Base-by-base conservation (phyloP, 2,113 vertebrate species). In the Loxodonta africana region DNA sequence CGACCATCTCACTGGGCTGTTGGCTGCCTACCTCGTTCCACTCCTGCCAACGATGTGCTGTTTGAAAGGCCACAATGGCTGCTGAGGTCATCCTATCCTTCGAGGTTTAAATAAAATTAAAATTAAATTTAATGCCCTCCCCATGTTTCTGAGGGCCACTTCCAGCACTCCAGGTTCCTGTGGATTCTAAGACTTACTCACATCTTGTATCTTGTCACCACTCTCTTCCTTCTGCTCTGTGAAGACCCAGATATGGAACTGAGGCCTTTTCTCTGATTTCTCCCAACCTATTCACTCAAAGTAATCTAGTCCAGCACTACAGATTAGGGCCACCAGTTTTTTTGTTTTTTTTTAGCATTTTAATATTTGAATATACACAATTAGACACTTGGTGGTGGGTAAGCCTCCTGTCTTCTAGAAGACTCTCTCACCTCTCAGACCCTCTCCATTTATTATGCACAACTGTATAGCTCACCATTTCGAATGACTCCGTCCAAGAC, bases 41-140 rank as follows among this genome's bases (percentile, higher is more conserved):
- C 1, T 8, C 65, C 28, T 62, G 63, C 37, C 53, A 85, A 4
- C 62, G 51, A 88, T 23, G 26, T 51, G 30, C 51, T 86, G 25
- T n/a, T 69, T 48, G 14, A 91, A 95, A 80, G 21, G 71, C 57
- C 81, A 84, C 57, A 81, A 82, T 88, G 60, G 53, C 37, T 91
- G 33, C 12, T 48, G 23, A 76, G 28, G 44, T 60, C 51, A 65
- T 63, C 51, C 11, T 77, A 51, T 41, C 44, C 88, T 90, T 95
- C 41, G 12, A 87, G 33, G 8, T 71, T 63, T 94, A 91, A 17
- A 18, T 60, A 90, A 92, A 96, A 96, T 15, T 84, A 20, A 87
- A 94, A 78, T 60, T 60, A 92, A 92, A 62, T 62, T 28, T n/a
- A 74, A 46, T 77, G 9, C 1, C 5, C 80, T 95, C 12, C 5